A percentile compares a stretch with the other conserved stretches of the same genome.
These are phyloP conservation scores for Cephus sareptanus DNA, from an alignment of 2,888 invertebrate genomes.

Conservation along the genomic window DNA sequence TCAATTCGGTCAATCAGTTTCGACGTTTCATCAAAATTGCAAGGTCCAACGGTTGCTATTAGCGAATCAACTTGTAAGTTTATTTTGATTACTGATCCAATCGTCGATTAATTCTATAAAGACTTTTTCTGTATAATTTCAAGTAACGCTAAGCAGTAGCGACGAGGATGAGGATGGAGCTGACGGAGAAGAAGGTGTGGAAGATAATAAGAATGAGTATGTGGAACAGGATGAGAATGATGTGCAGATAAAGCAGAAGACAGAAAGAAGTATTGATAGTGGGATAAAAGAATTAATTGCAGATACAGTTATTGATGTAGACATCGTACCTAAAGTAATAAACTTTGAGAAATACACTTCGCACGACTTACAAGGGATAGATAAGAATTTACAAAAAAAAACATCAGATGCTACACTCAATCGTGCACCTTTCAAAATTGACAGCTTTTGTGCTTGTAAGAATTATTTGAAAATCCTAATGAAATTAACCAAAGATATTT, in stretches of 20 bases:
- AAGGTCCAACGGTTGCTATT: constrained; percentile 14
- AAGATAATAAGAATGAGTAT: background rate
- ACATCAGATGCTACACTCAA: constrained; percentile 69
- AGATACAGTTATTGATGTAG: background rate
- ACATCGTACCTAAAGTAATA: constrained; percentile 2
- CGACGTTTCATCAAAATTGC: constrained; percentile 52
- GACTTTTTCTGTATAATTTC: background rate
- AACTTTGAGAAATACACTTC: background rate
- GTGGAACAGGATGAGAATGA: background rate
- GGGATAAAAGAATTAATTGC: background rate
- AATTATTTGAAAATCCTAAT: constrained; percentile 8
- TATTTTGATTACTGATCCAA: background rate
- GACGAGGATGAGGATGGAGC: constrained; percentile 4
- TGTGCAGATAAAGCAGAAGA: background rate
- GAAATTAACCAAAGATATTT: background rate
- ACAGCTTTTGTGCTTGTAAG: constrained; percentile 72
- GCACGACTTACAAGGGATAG: background rate
- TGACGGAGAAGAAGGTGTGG: constrained; percentile 4
- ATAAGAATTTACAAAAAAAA: constrained; percentile 33
- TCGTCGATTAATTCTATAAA: background rate
- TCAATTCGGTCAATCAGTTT: constrained; percentile 69
- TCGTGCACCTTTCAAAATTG: constrained; percentile 67
- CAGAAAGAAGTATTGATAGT: background rate
- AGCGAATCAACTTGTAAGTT: constrained; percentile 12
- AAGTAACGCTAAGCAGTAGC: background rate